Conservation (phyloP, 2,113 vertebrate species). For the Ceyx margarethae region DNA sequence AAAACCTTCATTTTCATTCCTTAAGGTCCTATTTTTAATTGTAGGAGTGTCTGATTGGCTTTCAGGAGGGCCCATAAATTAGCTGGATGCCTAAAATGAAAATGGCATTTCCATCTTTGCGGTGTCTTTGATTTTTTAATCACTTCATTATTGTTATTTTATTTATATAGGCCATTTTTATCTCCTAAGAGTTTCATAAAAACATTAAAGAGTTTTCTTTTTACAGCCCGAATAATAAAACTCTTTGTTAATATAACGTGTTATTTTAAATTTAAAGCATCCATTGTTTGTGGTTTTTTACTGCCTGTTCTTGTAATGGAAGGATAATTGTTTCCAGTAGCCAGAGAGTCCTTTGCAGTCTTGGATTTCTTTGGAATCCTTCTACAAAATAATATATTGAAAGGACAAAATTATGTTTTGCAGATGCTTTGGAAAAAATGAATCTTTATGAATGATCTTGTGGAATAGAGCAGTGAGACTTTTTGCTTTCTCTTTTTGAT, state of each 20-base stretch:
- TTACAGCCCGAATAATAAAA: neutral
- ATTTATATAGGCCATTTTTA: neutral
- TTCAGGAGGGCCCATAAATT: neutral
- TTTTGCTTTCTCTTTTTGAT: neutral
- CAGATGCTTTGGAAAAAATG: neutral
- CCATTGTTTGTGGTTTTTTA: slow-evolving; percentile 5
- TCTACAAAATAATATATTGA: neutral
- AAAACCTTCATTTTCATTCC: neutral
- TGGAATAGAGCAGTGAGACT: neutral
- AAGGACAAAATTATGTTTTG: neutral
- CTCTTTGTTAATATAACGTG: slow-evolving; percentile 12
- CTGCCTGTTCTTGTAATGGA: neutral
- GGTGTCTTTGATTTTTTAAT: neutral
- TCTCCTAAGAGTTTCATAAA: neutral
- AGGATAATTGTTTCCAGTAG: slow-evolving; percentile 16
- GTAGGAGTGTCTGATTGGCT: neutral
- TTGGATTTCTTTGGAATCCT: neutral
- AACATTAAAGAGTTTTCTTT: neutral
- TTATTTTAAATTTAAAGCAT: slow-evolving; percentile 22
- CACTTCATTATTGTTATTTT: neutral
- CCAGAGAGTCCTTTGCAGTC: neutral
- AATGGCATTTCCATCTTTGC: neutral
- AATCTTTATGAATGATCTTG: neutral
- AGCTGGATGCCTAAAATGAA: neutral
- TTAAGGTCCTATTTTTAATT: neutral